phyloP scores from a whole-genome alignment of 2,797 vertebrate genomes.

The Cossypha niveicapilla region DNA sequence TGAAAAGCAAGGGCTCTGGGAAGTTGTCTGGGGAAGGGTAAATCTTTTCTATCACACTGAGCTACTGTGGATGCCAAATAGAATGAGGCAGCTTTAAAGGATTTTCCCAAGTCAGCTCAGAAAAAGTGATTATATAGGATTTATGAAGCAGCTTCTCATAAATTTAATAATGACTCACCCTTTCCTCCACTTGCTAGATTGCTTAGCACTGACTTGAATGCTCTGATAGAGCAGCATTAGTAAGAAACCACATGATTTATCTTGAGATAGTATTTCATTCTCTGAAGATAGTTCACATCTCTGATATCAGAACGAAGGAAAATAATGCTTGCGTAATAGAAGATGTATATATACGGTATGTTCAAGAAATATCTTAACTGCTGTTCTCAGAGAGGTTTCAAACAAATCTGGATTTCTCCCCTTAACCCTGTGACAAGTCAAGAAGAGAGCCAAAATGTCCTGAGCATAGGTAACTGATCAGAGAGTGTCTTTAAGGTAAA shows the following conservation, averaged over 20 bases:
- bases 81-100: conserved; percentile 50
- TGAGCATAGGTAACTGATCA: not conserved
- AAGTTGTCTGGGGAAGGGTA: conserved; percentile 40
- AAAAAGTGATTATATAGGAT: conserved; percentile 59
- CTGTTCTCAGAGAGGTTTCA: not conserved
- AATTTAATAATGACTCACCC: conserved; percentile 48
- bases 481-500: not conserved
- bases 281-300: not conserved
- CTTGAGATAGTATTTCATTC: conserved; percentile 14
- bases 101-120: conserved; percentile 60
- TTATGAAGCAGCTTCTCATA: conserved; percentile 54
- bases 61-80: conserved; percentile 40
- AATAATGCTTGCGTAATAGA: conserved; percentile 5
- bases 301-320: not conserved
- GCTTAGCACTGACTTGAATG: conserved; percentile 24
- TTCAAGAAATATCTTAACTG: not conserved
- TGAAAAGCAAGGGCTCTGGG: conserved; percentile 33
- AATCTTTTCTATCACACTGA: conserved; percentile 55
- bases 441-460: not conserved
- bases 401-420: not conserved
- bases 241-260: not conserved
- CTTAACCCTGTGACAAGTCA: not conserved
- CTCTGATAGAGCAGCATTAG: not conserved
- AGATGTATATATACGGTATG: not conserved
- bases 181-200: conserved; percentile 47